Conservation (phyloP, 2,888 invertebrate genomes). For the Amblyjoppa proteus region DNA sequence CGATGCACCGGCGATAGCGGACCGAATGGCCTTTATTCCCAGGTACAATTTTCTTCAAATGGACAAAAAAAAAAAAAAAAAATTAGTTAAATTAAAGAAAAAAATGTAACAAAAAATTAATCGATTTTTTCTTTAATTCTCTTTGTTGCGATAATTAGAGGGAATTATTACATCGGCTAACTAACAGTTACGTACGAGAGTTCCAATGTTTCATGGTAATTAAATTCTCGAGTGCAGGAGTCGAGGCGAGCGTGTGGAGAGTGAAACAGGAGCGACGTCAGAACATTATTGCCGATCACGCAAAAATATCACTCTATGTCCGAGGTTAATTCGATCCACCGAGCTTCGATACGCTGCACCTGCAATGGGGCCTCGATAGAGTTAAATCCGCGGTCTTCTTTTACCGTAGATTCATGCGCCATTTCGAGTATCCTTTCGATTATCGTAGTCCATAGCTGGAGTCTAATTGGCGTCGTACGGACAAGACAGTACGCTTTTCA, state of each 20-base stretch:
- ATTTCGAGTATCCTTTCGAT: slow-evolving; percentile 46
- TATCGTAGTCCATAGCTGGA: slow-evolving; percentile 1
- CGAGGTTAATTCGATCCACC: slow-evolving; percentile 5
- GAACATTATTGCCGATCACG: slow-evolving; percentile 2
- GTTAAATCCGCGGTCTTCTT: slow-evolving; percentile 22
- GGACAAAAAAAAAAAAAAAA: too few species aligned
- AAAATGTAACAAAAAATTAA: too few species aligned
- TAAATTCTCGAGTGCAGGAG: slow-evolving; percentile 5
- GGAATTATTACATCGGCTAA: too few species aligned
- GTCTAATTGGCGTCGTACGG: background rate
- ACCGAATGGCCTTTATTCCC: too few species aligned
- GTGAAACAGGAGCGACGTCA: background rate
- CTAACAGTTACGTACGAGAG: too few species aligned
- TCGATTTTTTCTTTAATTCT: background rate
- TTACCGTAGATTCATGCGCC: slow-evolving; percentile 36
- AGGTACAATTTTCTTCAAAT: too few species aligned
- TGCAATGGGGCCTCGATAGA: slow-evolving; percentile 7
- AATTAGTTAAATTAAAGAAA: too few species aligned
- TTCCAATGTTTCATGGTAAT: background rate
- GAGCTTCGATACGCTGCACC: background rate
- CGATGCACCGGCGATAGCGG: too few species aligned
- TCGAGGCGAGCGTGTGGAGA: background rate
- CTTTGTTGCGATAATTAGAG: background rate
- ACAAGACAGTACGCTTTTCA: background rate
- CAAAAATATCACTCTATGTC: background rate